phyloP scores from a whole-genome alignment of 2,113 vertebrate genomes.

The Amazona guildingii region DNA sequence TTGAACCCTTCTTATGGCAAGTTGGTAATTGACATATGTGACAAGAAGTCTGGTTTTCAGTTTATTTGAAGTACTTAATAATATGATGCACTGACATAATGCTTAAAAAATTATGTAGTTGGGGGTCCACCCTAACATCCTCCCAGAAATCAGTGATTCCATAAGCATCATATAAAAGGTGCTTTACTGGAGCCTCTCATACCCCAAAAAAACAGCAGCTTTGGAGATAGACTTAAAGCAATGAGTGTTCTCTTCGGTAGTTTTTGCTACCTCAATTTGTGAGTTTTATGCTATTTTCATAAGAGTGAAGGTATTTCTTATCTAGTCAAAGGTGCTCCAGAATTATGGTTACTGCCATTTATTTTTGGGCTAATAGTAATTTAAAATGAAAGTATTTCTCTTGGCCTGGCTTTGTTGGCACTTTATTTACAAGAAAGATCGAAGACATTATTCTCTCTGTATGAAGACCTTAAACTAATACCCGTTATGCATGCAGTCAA shows the following conservation, averaged over 20 bases:
- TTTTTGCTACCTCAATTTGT: neutral
- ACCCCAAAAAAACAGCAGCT: neutral
- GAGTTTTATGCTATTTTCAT: neutral
- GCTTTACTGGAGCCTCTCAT: neutral
- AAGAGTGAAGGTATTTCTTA: neutral
- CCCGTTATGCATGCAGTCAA: rapidly evolving
- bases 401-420: neutral
- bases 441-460: neutral
- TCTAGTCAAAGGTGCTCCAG: neutral
- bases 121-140: neutral
- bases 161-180: neutral
- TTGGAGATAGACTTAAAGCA: neutral
- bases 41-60: neutral
- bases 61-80: constrained; percentile 50
- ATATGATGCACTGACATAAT: constrained; percentile 5
- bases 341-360: neutral
- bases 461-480: neutral
- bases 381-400: neutral
- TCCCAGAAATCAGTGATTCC: neutral
- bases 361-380: neutral
- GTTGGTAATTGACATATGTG: constrained; percentile 12
- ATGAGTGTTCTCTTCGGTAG: neutral
- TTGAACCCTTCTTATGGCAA: neutral
- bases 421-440: neutral
- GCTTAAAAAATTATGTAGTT: neutral